These are phyloP conservation scores for Cephus spinipes DNA, from an alignment of 2,888 invertebrate genomes.

Conservation along the genomic window DNA sequence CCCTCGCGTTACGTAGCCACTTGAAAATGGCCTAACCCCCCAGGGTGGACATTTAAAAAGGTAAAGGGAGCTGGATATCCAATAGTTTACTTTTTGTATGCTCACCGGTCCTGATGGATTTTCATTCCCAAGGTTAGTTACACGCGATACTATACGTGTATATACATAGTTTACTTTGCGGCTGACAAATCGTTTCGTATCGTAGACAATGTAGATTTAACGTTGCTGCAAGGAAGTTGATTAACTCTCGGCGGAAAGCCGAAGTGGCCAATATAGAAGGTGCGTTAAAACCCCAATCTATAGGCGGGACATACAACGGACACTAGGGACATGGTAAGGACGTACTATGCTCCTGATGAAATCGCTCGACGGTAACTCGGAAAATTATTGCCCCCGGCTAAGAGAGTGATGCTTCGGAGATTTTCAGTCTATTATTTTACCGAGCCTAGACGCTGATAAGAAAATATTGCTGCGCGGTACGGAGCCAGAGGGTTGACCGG, in stretches of 20 bases:
- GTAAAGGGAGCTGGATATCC: neutral
- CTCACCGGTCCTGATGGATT: neutral
- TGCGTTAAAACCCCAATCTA: neutral
- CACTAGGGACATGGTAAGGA: neutral
- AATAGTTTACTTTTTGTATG: neutral
- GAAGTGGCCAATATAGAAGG: neutral
- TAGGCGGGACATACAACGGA: neutral
- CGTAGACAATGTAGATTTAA: neutral
- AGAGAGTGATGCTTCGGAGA: neutral
- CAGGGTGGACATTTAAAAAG: constrained; percentile 12
- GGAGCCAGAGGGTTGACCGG: neutral
- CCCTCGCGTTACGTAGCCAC: constrained; percentile 29
- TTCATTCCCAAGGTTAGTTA: neutral
- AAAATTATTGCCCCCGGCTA: neutral
- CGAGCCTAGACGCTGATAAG: constrained; percentile 4
- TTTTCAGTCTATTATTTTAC: neutral
- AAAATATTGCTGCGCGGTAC: constrained; percentile 9
- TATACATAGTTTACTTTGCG: neutral
- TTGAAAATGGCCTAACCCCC: constrained; percentile 42
- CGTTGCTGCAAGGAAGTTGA: constrained; percentile 1
- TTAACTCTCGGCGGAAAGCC: neutral
- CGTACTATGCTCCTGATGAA: neutral
- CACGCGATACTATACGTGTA: neutral
- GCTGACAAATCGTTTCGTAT: neutral
- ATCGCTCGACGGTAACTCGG: neutral